A percentile compares a stretch with the other conserved stretches of the same genome.
phyloP scores from a whole-genome alignment of 2,888 invertebrate genomes.

The Argyresthia albistria region DNA sequence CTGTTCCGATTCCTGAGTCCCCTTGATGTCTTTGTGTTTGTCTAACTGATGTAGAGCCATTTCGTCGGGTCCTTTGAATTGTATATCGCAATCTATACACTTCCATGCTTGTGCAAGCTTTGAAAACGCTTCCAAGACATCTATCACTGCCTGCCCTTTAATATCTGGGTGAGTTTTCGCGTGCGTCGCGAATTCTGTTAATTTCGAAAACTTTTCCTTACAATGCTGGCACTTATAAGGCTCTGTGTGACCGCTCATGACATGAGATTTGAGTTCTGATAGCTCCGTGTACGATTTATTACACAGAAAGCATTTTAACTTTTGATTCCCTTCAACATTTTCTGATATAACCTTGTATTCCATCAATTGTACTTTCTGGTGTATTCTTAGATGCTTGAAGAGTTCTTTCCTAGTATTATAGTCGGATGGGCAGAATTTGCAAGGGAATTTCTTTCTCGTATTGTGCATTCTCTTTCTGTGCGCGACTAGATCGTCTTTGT shows the following conservation, averaged over 20 bases:
- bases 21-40: constrained; percentile 44
- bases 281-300: constrained; percentile 39
- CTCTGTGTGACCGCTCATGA: constrained; percentile 53
- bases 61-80: constrained; percentile 57
- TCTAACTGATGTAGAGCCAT: constrained; percentile 53
- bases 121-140: constrained; percentile 55
- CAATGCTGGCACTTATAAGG: constrained; percentile 51
- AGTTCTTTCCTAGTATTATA: constrained; percentile 52
- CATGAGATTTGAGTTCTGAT: constrained; percentile 48
- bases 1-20: constrained; percentile 26
- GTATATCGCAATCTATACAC: constrained; percentile 55
- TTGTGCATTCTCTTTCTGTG: constrained; percentile 46
- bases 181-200: constrained; percentile 52
- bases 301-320: constrained; percentile 54
- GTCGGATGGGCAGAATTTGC: constrained; percentile 64
- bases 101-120: constrained; percentile 60
- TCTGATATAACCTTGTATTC: constrained; percentile 61
- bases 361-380: constrained; percentile 58
- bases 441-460: constrained; percentile 43
- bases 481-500: constrained; percentile 37
- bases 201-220: constrained; percentile 40
- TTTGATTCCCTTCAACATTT: constrained; percentile 49
- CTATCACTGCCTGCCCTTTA: constrained; percentile 47
- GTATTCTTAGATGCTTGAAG: constrained; percentile 53
- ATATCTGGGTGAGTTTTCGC: constrained; percentile 53